Conservation (phyloP, 2,113 vertebrate genomes). For the Artemisiospiza belli region DNA sequence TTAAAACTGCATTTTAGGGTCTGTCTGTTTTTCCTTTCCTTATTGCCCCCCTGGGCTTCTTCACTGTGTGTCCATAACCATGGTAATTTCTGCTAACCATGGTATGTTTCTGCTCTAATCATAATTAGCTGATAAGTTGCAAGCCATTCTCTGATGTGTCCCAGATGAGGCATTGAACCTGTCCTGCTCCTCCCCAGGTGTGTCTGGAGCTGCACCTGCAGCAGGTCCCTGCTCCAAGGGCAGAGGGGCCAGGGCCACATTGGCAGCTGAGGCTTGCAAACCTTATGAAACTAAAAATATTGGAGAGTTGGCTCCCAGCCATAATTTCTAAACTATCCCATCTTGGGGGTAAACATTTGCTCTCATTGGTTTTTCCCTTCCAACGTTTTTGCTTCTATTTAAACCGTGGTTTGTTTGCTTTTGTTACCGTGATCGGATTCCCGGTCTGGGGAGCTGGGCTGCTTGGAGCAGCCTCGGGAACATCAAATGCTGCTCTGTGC, state of each 20-base stretch:
- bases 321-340: not conserved
- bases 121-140: not conserved
- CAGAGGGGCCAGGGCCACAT: accelerated
- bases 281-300: not conserved
- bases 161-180: not conserved
- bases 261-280: not conserved
- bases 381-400: conserved; percentile 30
- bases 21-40: not conserved
- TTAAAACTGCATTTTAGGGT: not conserved
- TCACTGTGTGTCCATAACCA: not conserved
- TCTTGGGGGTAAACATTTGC: not conserved
- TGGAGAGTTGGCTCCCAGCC: not conserved
- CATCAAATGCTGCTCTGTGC: not conserved
- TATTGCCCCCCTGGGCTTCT: not conserved
- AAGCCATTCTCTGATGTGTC: accelerated
- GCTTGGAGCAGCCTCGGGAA: not conserved
- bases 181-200: accelerated
- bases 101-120: not conserved
- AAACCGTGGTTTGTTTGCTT: conserved; percentile 9
- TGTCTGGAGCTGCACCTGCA: not conserved
- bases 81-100: not conserved
- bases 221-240: accelerated
- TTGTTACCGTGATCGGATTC: not conserved
- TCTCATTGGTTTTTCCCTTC: not conserved
- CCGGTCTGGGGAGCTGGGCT: not conserved